Percentiles rank a stretch among this genome's conserved stretches.
Conservation (phyloP, 1,140 invertebrate species). For the Drosophila insularis region DNA sequence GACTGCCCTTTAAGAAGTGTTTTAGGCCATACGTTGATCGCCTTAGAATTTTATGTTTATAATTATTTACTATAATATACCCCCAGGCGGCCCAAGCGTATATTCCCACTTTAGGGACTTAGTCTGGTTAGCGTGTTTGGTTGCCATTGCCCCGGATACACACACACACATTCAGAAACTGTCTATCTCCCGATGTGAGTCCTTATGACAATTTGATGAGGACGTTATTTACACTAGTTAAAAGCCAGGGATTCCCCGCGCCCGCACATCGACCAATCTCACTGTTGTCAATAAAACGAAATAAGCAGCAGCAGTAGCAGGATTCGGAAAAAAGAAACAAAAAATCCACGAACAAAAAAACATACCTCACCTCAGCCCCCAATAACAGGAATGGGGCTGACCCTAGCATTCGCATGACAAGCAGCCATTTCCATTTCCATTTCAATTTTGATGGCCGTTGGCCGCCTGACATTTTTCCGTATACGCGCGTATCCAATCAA, state of each 20-base stretch:
- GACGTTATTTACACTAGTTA: constrained; percentile 80
- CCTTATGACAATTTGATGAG: constrained; percentile 81
- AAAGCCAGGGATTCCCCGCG: constrained; percentile 52
- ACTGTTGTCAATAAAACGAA: constrained; percentile 73
- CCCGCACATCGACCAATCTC: not conserved
- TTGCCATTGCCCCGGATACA: constrained; percentile 45
- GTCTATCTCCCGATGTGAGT: constrained; percentile 44
- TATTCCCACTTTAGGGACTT: constrained; percentile 10
- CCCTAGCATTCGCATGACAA: constrained; percentile 76
- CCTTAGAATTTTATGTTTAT: too few relatives aligned
- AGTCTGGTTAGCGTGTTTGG: constrained; percentile 52
- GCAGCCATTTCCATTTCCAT: constrained; percentile 61
- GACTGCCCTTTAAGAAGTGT: too few relatives aligned
- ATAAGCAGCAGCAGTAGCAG: constrained; percentile 40
- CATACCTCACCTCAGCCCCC: not conserved
- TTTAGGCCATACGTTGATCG: too few relatives aligned
- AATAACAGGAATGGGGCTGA: constrained; percentile 19
- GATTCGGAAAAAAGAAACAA: constrained; percentile 28
- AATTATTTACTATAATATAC: not conserved
- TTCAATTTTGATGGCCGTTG: constrained; percentile 59
- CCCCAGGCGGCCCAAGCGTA: constrained; percentile 29
- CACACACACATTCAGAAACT: constrained; percentile 8
- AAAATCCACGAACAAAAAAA: constrained; percentile 16
- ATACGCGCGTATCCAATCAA: constrained; percentile 80
- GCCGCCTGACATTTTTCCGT: constrained; percentile 66